These are phyloP conservation scores for Muscicapa adusta DNA, from an alignment of 2,113 vertebrate species.

Conservation along the genomic window DNA sequence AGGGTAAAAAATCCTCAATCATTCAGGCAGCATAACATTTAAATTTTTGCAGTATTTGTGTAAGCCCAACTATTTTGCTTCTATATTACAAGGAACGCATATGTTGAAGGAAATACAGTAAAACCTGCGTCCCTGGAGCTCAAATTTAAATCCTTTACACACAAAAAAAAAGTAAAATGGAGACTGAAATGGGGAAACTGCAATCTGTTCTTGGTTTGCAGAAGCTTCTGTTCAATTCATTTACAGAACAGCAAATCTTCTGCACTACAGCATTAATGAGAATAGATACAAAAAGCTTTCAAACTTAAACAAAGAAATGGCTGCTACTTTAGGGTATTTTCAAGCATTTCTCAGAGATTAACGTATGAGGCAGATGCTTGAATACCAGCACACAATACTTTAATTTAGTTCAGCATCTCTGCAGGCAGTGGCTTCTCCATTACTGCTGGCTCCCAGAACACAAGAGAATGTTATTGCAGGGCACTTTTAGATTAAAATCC, in stretches of 20 bases:
- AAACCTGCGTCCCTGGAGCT: neutral
- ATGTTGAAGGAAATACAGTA: neutral
- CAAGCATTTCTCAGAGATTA: constrained; percentile 48
- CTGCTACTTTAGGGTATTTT: constrained; percentile 53
- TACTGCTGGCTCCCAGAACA: neutral
- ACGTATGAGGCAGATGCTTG: constrained; percentile 12
- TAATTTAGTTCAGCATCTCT: constrained; percentile 58
- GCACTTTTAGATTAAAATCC: constrained; percentile 46
- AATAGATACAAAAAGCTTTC: constrained; percentile 52
- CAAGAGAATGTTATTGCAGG: constrained; percentile 25
- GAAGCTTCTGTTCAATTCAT: constrained; percentile 47
- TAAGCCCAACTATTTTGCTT: neutral
- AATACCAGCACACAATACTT: constrained; percentile 47
- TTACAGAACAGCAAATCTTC: constrained; percentile 33
- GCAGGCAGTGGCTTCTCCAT: constrained; percentile 57
- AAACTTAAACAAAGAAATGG: constrained; percentile 55
- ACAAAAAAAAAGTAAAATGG: constrained; percentile 26
- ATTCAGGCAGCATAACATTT: neutral
- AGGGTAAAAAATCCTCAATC: neutral
- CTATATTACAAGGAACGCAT: neutral
- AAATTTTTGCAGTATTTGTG: neutral
- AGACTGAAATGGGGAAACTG: neutral
- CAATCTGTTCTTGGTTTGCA: constrained; percentile 40
- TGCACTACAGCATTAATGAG: constrained; percentile 31
- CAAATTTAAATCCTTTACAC: constrained; percentile 8